A percentile compares a stretch with the other conserved stretches of the same genome.
Conservation (phyloP, 1,140 invertebrate genomes). For the Aporrectodea caliginosa region DNA sequence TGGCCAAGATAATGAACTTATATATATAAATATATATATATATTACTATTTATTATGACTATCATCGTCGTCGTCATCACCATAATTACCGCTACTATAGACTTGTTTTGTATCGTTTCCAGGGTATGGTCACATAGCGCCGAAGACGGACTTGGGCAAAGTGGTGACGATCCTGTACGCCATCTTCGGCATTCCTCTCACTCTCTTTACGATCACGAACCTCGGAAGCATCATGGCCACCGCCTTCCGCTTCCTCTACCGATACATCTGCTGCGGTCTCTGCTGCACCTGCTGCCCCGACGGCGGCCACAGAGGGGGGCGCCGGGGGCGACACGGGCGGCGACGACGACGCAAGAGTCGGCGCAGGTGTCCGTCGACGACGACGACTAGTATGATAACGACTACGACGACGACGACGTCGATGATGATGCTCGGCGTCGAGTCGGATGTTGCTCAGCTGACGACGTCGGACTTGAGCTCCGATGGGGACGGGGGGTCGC, state of each 20-base stretch:
- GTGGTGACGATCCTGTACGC: slow-evolving; percentile 90
- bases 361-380: not conserved
- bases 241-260: slow-evolving; percentile 89
- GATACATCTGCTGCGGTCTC: slow-evolving; percentile 73
- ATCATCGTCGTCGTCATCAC: no score
- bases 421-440: not conserved
- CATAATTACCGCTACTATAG: no score
- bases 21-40: not conserved
- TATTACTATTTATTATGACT: not conserved
- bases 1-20: not conserved
- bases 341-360: not conserved
- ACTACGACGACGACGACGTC: not conserved
- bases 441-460: no score
- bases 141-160: slow-evolving; percentile 81
- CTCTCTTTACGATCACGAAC: slow-evolving; percentile 81
- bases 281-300: slow-evolving; percentile 30
- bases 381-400: not conserved
- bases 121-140: slow-evolving; percentile 92
- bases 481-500: not conserved
- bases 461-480: not conserved
- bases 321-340: not conserved
- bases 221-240: slow-evolving; percentile 86
- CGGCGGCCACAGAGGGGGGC: no score
- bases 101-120: slow-evolving; percentile 20
- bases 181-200: slow-evolving; percentile 90